Evolutionary conservation across 2,113 vertebrate genomes (phyloP).

Genomic region (Phaetusa simplex): DNA sequence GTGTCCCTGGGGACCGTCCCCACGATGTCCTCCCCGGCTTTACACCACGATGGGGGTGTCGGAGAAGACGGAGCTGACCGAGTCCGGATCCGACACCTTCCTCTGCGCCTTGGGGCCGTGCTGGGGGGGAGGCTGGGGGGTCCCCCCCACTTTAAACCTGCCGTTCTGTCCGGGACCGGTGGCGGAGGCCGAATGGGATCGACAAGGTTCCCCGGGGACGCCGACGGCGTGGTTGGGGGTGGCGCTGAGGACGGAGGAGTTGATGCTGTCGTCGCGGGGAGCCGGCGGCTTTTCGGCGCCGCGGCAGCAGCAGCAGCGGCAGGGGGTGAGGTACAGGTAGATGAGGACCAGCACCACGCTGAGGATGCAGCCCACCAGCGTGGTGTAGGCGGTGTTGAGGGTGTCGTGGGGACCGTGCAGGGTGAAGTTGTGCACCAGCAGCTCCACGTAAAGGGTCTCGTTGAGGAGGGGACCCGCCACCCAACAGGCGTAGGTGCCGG

Average conservation of each 20-base stretch:
- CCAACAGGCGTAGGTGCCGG: constrained; percentile 89
- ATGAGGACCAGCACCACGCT: constrained; percentile 95
- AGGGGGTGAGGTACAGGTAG: constrained; percentile 95
- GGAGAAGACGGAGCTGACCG: constrained; percentile 95
- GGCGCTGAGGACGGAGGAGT: constrained; percentile 93
- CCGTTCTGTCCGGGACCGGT: constrained; percentile 87
- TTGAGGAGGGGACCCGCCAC: constrained; percentile 85
- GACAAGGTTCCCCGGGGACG: constrained; percentile 66
- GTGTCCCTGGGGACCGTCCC: neutral
- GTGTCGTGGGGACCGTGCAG: constrained; percentile 80
- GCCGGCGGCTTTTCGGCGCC: constrained; percentile 75
- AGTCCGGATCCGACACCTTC: constrained; percentile 94
- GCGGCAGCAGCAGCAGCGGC: constrained; percentile 93
- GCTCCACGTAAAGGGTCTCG: constrained; percentile 91
- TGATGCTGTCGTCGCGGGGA: constrained; percentile 90
- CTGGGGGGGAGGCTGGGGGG: constrained; percentile 70
- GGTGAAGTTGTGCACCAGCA: constrained; percentile 93
- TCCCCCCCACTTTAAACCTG: constrained; percentile 83
- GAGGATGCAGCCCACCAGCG: constrained; percentile 93
- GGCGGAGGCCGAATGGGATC: constrained; percentile 76
- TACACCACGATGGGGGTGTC: constrained; percentile 97
- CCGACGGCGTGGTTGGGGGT: constrained; percentile 85
- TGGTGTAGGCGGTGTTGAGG: constrained; percentile 96
- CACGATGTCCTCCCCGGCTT: neutral
- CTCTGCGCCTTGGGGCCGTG: constrained; percentile 78